Conservation (phyloP, 2,113 vertebrate species). For the Microtus richardsoni region DNA sequence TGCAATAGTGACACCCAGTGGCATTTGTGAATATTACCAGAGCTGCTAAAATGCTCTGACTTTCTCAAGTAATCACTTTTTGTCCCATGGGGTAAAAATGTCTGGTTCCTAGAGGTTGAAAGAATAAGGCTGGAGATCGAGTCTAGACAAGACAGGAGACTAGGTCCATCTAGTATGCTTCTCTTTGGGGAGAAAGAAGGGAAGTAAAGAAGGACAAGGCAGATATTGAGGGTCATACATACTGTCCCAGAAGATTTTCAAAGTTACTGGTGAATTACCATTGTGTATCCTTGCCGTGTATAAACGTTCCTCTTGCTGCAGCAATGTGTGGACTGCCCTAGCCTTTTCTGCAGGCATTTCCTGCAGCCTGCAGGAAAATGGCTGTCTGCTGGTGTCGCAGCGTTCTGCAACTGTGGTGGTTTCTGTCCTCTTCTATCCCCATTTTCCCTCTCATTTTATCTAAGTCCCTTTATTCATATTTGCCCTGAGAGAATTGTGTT, state of each 20-base stretch:
- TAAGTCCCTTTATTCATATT: not conserved
- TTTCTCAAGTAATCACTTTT: not conserved
- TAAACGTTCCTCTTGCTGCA: not conserved
- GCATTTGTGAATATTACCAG: not conserved
- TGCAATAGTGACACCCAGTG: constrained; percentile 72
- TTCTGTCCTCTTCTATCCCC: not conserved
- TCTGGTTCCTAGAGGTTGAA: not conserved
- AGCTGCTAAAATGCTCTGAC: not conserved
- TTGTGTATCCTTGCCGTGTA: not conserved
- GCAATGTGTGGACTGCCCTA: not conserved
- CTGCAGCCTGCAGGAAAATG: not conserved
- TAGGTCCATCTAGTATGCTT: not conserved
- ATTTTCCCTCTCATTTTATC: not conserved
- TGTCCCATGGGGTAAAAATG: not conserved
- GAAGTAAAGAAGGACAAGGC: not conserved
- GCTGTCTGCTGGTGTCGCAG: accelerated
- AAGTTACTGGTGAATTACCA: not conserved
- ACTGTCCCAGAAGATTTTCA: not conserved
- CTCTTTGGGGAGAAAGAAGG: not conserved
- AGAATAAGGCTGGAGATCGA: not conserved
- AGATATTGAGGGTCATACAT: not conserved
- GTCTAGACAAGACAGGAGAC: not conserved
- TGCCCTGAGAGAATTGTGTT: not conserved
- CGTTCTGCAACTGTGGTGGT: not conserved
- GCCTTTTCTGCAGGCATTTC: not conserved